A percentile compares a stretch with the other conserved stretches of the same genome.
phyloP scores from a whole-genome alignment of 2,888 invertebrate species.

The Cerceris rybyensis region DNA sequence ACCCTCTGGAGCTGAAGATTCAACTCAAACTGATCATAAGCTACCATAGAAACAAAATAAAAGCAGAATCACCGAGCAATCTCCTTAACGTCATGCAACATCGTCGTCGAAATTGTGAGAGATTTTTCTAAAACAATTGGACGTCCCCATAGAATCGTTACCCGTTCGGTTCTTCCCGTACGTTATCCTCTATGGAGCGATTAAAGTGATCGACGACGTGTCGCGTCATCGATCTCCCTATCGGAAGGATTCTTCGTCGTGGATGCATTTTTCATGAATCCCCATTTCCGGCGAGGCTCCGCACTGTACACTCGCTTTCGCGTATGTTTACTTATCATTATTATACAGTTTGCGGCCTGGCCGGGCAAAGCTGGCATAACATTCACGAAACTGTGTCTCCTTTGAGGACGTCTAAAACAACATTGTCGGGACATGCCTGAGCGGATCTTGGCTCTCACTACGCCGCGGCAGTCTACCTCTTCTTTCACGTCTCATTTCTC shows the following conservation, averaged over 20 bases:
- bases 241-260: too few species aligned
- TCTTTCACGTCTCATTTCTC: constrained; percentile 65
- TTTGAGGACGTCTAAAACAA: constrained; percentile 70
- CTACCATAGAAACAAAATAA: too few species aligned
- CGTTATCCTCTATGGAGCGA: constrained; percentile 13
- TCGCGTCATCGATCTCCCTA: too few species aligned
- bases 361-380: constrained; percentile 64
- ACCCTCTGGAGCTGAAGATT: too few species aligned
- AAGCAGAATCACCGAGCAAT: too few species aligned
- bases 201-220: constrained; percentile 48
- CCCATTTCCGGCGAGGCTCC: constrained; percentile 16
- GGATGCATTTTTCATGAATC: constrained; percentile 61
- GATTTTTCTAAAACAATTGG: constrained; percentile 31
- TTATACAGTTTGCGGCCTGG: constrained; percentile 61
- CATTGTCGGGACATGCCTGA: constrained; percentile 59
- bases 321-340: constrained; percentile 67
- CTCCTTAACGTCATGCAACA: too few species aligned
- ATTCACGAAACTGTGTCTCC: constrained; percentile 61
- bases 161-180: constrained; percentile 31
- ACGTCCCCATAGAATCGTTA: neutral
- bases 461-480: constrained; percentile 28
- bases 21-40: too few species aligned
- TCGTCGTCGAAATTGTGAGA: neutral
- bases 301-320: constrained; percentile 31
- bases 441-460: constrained; percentile 45